A percentile compares a stretch with the other conserved stretches of the same genome.
Conservation (phyloP, 2,888 invertebrate species). For the Monoplex corrugatus region DNA sequence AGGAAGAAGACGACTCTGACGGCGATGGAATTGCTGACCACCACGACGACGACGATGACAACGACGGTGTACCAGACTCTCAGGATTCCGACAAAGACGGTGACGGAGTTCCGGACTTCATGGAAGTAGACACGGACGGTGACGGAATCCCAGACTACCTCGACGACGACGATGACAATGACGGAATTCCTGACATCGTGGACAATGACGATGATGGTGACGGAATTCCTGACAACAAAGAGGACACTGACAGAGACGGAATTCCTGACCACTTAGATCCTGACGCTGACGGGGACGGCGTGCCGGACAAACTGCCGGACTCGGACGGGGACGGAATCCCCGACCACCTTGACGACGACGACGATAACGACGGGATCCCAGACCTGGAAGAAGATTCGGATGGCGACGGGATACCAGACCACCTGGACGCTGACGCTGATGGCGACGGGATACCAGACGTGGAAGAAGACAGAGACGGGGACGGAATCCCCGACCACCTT, state of each 20-base stretch:
- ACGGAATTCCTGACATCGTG: conserved; percentile 75
- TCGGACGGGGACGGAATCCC: conserved; percentile 77
- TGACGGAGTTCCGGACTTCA: conserved; percentile 71
- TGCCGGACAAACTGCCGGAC: conserved; percentile 74
- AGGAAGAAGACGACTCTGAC: conserved; percentile 67
- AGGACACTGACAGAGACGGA: conserved; percentile 77
- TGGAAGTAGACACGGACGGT: conserved; percentile 66
- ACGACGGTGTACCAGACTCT: conserved; percentile 65
- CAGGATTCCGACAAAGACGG: conserved; percentile 68
- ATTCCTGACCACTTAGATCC: conserved; percentile 70
- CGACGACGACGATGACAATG: conserved; percentile 72
- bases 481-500: conserved; percentile 68
- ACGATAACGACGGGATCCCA: conserved; percentile 75
- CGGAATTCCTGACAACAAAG: conserved; percentile 74
- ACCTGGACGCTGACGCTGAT: conserved; percentile 71
- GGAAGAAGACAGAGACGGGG: conserved; percentile 68
- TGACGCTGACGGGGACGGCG: conserved; percentile 77
- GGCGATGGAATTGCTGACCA: conserved; percentile 77
- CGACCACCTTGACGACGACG: conserved; percentile 71
- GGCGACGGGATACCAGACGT: conserved; percentile 69
- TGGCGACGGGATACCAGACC: conserved; percentile 73
- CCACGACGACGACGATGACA: conserved; percentile 69
- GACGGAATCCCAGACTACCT: conserved; percentile 78
- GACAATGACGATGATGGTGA: conserved; percentile 75
- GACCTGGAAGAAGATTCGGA: conserved; percentile 72